Evolutionary conservation across 92 coral and sea anemone species (phyloP).

Genomic region (Muricea muricata): DNA sequence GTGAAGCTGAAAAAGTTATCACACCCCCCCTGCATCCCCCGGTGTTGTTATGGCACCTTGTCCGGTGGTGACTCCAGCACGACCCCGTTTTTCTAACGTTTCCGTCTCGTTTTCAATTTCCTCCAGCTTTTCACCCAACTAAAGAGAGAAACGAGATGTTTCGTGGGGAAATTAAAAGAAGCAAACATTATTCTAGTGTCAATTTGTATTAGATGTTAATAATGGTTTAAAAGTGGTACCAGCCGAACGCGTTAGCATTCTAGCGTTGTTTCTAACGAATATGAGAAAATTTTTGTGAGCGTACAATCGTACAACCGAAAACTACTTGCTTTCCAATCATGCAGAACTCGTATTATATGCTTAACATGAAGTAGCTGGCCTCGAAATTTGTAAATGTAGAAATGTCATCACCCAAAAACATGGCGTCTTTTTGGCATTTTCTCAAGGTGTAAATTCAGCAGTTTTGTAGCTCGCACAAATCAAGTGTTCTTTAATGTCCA

Average conservation of each 20-base stretch:
- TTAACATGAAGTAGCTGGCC: neutral
- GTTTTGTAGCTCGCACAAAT: too few species aligned
- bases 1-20: too few species aligned
- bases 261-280: neutral
- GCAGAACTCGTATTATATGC: neutral
- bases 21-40: too few species aligned
- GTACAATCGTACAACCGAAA: slow-evolving; percentile 12
- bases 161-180: slow-evolving; percentile 1
- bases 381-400: too few species aligned
- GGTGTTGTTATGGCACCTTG: too few species aligned
- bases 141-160: neutral
- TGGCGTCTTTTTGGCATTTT: too few species aligned
- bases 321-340: neutral
- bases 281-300: neutral
- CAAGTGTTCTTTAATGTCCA: too few species aligned
- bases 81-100: neutral
- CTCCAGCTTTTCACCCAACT: slow-evolving; percentile 24
- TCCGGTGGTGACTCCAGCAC: too few species aligned
- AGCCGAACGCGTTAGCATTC: neutral
- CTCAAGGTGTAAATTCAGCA: too few species aligned
- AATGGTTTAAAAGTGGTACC: slow-evolving; percentile 10
- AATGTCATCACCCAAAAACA: too few species aligned
- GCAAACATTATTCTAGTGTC: slow-evolving; percentile 6
- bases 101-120: neutral
- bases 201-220: slow-evolving; percentile 32